Evolutionary conservation across 2,797 vertebrate genomes (phyloP).

Genomic region (Avahi laniger): DNA sequence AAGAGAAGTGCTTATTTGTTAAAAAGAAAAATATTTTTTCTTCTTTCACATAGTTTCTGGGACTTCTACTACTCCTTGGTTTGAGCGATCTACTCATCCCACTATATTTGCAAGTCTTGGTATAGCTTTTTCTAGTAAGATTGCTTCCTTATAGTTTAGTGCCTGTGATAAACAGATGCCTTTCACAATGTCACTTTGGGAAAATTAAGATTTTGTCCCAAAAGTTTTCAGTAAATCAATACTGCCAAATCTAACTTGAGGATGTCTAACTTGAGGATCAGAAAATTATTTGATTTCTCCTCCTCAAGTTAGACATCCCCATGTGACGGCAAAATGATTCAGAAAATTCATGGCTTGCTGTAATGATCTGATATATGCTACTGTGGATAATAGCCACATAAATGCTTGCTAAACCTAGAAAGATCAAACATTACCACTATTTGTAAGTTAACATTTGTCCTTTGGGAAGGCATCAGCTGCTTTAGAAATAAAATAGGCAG

Average conservation of each 20-base stretch:
- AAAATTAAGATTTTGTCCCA: constrained; percentile 12
- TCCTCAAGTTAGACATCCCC: constrained; percentile 17
- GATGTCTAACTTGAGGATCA: too few relatives aligned
- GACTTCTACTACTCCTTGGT: background rate
- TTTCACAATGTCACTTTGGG: constrained; percentile 17
- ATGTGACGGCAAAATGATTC: background rate
- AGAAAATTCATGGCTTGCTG: constrained; percentile 11
- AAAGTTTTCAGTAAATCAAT: constrained; percentile 31
- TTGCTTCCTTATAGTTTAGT: background rate
- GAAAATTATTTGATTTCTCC: constrained; percentile 12
- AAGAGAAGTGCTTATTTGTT: background rate
- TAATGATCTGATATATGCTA: background rate
- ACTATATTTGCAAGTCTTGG: background rate
- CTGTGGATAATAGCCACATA: background rate
- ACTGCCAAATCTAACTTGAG: background rate
- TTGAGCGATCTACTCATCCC: background rate
- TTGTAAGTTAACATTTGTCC: constrained; percentile 48
- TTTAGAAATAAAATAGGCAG: constrained; percentile 35
- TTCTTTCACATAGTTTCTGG: background rate
- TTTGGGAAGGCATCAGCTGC: constrained; percentile 36
- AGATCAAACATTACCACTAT: constrained; percentile 18
- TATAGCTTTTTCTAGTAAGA: background rate
- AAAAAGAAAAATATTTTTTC: background rate
- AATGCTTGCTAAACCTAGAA: constrained; percentile 25
- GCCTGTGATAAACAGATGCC: background rate